Evolutionary conservation across 2,888 invertebrate genomes (phyloP).

Genomic region (Aromia moschata): DNA sequence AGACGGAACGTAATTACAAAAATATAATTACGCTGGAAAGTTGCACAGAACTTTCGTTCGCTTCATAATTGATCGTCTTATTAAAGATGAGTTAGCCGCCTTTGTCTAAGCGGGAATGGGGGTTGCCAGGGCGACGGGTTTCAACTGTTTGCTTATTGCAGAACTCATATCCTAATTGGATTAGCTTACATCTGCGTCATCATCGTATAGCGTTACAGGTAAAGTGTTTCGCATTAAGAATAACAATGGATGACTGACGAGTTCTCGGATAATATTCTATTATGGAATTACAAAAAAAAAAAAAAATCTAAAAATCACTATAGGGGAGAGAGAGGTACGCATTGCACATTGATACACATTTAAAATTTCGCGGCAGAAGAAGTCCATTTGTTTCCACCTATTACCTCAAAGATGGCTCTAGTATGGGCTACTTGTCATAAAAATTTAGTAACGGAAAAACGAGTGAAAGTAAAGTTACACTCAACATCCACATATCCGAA

Average conservation of each 20-base stretch:
- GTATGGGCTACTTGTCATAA: too few relatives aligned
- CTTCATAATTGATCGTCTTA: slow-evolving; percentile 64
- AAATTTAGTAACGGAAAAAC: too few relatives aligned
- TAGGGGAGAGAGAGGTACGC: too few relatives aligned
- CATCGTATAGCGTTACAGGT: slow-evolving; percentile 49
- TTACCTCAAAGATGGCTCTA: too few relatives aligned
- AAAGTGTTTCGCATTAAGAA: slow-evolving; percentile 24
- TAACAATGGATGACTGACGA: slow-evolving; percentile 15
- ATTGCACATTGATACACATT: too few relatives aligned
- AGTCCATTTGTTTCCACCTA: too few relatives aligned
- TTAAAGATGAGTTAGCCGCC: slow-evolving; percentile 64
- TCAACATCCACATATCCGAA: too few relatives aligned
- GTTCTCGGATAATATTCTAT: not conserved
- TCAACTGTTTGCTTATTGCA: slow-evolving; percentile 61
- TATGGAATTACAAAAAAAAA: too few relatives aligned
- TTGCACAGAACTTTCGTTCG: slow-evolving; percentile 60
- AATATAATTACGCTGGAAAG: slow-evolving; percentile 62
- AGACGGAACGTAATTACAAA: slow-evolving; percentile 59
- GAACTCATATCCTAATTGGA: slow-evolving; percentile 63
- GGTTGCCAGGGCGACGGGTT: slow-evolving; percentile 59
- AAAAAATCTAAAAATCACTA: too few relatives aligned
- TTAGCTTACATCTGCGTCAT: slow-evolving; percentile 61
- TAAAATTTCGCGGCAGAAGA: too few relatives aligned
- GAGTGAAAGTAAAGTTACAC: too few relatives aligned
- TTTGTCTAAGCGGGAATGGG: slow-evolving; percentile 56